Evolutionary conservation across 2,888 invertebrate genomes (phyloP).

Genomic region (Heliconius cydno): DNA sequence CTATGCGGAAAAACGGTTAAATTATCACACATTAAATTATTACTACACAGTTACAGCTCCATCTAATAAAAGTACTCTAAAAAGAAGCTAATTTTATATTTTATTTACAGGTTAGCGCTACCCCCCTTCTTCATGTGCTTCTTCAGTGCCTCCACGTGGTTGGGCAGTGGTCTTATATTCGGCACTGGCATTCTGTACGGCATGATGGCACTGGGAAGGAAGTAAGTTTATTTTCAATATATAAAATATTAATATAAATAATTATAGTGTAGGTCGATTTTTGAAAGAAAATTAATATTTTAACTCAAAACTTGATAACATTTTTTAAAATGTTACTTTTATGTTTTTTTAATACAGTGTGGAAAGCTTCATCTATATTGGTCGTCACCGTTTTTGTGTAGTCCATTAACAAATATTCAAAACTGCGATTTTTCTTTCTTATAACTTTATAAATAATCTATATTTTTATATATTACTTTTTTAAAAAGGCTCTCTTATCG

Average conservation of each 20-base stretch:
- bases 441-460: too few species aligned
- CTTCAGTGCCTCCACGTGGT: constrained; percentile 87
- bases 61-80: neutral
- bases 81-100: neutral
- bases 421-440: too few species aligned
- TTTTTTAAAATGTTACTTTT: too few species aligned
- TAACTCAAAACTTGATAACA: too few species aligned
- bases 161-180: constrained; percentile 95
- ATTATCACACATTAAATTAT: too few species aligned
- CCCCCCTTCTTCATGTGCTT: constrained; percentile 91
- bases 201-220: constrained; percentile 97
- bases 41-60: too few species aligned
- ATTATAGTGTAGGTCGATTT: neutral
- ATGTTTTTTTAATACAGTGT: neutral
- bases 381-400: neutral
- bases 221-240: constrained; percentile 86
- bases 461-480: too few species aligned
- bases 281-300: neutral
- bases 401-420: neutral
- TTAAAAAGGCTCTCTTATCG: neutral
- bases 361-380: neutral
- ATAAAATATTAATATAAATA: neutral
- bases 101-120: constrained; percentile 87
- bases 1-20: too few species aligned
- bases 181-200: constrained; percentile 95